Percentiles rank a stretch among this genome's conserved stretches.
phyloP scores from a whole-genome alignment of 2,797 vertebrate genomes.

The Anabacerthia variegaticeps region DNA sequence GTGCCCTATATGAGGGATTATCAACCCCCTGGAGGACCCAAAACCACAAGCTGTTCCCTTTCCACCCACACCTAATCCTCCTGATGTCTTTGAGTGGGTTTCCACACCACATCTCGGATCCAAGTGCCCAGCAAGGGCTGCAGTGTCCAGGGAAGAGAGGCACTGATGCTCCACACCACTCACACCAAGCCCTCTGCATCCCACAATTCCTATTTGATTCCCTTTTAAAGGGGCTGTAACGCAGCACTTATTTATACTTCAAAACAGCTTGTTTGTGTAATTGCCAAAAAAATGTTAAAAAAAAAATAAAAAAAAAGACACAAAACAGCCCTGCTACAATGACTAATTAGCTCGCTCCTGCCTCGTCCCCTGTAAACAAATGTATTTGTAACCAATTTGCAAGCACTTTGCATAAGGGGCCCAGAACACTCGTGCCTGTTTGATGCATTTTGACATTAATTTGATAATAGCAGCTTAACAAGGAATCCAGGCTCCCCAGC shows the following conservation, averaged over 20 bases:
- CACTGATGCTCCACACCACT: neutral
- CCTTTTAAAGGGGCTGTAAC: neutral
- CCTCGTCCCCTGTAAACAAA: constrained; percentile 68
- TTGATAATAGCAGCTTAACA: constrained; percentile 69
- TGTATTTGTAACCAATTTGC: constrained; percentile 70
- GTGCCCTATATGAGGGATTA: rapidly evolving
- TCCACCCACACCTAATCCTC: neutral
- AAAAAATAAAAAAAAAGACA: neutral
- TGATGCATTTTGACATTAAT: constrained; percentile 74
- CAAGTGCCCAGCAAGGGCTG: neutral
- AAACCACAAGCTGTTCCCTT: rapidly evolving
- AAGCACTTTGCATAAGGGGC: constrained; percentile 67
- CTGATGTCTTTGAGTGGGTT: rapidly evolving
- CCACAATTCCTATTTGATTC: neutral
- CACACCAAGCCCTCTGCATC: neutral
- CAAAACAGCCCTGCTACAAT: constrained; percentile 52
- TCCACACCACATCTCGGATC: neutral
- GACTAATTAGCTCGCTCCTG: constrained; percentile 66
- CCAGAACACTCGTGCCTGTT: constrained; percentile 66
- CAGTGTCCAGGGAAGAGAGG: neutral
- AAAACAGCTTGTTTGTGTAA: constrained; percentile 62
- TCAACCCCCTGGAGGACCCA: neutral
- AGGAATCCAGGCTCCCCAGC: constrained; percentile 66
- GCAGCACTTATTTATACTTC: constrained; percentile 27
- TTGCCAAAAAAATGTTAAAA: constrained; percentile 43